phyloP scores from a whole-genome alignment of 2,888 invertebrate genomes.

The Hanleya hanleyi region DNA sequence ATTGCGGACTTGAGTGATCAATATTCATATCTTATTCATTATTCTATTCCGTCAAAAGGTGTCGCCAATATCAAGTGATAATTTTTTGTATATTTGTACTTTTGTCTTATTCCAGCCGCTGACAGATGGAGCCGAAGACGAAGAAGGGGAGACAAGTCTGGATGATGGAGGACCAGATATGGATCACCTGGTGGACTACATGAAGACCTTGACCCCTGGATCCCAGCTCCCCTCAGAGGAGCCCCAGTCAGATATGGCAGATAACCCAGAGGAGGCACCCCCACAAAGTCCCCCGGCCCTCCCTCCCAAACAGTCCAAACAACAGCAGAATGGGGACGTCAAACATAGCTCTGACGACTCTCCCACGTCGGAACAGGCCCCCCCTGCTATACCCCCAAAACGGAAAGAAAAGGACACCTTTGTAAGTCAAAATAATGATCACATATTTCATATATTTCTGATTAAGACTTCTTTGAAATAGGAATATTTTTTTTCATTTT shows the following conservation, averaged over 20 bases:
- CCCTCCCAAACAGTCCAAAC: constrained; percentile 57
- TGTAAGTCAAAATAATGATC: too few relatives aligned
- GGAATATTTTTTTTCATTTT: too few relatives aligned
- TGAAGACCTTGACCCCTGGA: constrained; percentile 62
- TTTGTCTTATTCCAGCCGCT: constrained; percentile 55
- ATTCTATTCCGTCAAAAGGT: too few relatives aligned
- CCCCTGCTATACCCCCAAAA: constrained; percentile 58
- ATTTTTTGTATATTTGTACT: too few relatives aligned
- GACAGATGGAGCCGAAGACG: constrained; percentile 28
- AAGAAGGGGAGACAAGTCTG: too few relatives aligned
- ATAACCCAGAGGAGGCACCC: not conserved
- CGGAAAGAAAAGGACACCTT: constrained; percentile 43
- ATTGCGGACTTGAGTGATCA: too few relatives aligned
- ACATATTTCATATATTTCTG: not conserved
- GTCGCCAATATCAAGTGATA: too few relatives aligned
- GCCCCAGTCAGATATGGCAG: not conserved
- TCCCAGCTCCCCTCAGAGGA: constrained; percentile 44
- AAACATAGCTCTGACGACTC: constrained; percentile 8
- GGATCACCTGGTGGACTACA: constrained; percentile 59
- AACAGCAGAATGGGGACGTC: constrained; percentile 54
- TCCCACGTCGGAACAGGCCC: not conserved
- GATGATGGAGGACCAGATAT: constrained; percentile 55
- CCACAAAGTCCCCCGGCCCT: constrained; percentile 73
- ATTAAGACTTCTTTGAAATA: not conserved
- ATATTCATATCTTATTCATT: too few relatives aligned